Evolutionary conservation across 2,888 invertebrate genomes (phyloP).

Genomic region (Euzetes globulus): DNA sequence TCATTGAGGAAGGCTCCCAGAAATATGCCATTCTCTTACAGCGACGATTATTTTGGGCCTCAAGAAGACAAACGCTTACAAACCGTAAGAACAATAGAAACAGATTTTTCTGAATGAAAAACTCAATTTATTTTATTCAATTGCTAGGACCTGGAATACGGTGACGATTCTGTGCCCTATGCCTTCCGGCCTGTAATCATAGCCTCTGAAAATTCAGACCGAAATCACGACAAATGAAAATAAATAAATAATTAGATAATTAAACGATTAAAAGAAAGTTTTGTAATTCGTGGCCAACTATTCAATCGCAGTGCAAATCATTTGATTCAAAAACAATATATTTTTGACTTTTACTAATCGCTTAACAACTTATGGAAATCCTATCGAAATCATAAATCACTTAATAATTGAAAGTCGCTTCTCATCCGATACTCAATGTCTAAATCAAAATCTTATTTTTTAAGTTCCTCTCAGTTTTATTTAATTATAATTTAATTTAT

Average conservation of each 20-base stretch:
- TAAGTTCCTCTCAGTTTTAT: constrained; percentile 21
- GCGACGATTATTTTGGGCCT: neutral
- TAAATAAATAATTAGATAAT: neutral
- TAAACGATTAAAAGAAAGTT: neutral
- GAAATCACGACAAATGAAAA: constrained; percentile 13
- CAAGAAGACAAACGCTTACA: neutral
- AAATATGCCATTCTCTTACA: neutral
- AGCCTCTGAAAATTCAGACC: constrained; percentile 3
- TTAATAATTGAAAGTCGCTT: constrained; percentile 1
- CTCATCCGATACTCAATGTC: constrained; percentile 13
- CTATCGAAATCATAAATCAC: neutral
- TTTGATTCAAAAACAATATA: neutral
- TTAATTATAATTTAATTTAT: constrained; percentile 13
- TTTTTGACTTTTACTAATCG: neutral
- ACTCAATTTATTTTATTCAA: neutral
- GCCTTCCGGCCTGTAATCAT: neutral
- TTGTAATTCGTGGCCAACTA: constrained; percentile 17
- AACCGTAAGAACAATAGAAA: neutral
- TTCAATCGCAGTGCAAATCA: constrained; percentile 13
- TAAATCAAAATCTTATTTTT: constrained; percentile 15
- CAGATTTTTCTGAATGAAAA: neutral
- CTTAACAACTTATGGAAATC: neutral
- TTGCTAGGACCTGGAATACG: constrained; percentile 13
- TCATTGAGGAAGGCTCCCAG: neutral
- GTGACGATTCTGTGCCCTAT: constrained; percentile 7